Conservation (phyloP, 2,888 invertebrate genomes). For the Chymomyza caudatula region DNA sequence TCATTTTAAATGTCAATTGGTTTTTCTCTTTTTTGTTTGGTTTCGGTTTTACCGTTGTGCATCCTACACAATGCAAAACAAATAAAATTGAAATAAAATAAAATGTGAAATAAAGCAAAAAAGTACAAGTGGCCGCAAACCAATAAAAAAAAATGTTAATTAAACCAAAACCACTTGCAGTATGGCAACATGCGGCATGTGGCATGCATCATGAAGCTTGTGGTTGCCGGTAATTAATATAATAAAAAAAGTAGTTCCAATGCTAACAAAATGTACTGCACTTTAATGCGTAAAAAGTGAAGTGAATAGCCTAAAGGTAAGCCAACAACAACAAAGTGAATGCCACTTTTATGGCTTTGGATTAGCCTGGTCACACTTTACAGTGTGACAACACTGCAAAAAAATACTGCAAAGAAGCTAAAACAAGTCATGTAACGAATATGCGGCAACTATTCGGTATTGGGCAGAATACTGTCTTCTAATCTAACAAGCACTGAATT, state of each 20-base stretch:
- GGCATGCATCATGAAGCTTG: constrained; percentile 50
- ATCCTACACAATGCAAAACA: constrained; percentile 13
- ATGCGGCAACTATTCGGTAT: too few relatives aligned
- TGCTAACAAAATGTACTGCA: background rate
- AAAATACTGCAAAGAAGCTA: background rate
- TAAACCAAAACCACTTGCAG: constrained; percentile 40
- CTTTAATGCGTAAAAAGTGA: background rate
- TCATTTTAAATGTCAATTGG: constrained; percentile 51
- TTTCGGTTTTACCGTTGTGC: background rate
- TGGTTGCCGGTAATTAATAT: constrained; percentile 61
- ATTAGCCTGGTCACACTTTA: background rate
- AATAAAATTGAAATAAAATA: constrained; percentile 18
- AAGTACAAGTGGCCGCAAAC: background rate
- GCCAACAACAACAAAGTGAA: background rate
- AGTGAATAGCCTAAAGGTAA: background rate
- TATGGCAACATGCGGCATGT: constrained; percentile 24
- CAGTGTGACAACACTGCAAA: too few relatives aligned
- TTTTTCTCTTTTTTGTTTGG: background rate
- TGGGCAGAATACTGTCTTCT: too few relatives aligned
- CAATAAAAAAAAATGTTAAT: constrained; percentile 54
- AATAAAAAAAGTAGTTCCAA: constrained; percentile 30
- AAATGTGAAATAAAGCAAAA: background rate
- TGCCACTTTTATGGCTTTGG: background rate
- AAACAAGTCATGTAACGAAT: too few relatives aligned
- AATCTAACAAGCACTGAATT: too few relatives aligned